Evolutionary conservation across 53 echinoderm and acorn worm species (phyloP).

Genomic region (Astropecten irregularis): DNA sequence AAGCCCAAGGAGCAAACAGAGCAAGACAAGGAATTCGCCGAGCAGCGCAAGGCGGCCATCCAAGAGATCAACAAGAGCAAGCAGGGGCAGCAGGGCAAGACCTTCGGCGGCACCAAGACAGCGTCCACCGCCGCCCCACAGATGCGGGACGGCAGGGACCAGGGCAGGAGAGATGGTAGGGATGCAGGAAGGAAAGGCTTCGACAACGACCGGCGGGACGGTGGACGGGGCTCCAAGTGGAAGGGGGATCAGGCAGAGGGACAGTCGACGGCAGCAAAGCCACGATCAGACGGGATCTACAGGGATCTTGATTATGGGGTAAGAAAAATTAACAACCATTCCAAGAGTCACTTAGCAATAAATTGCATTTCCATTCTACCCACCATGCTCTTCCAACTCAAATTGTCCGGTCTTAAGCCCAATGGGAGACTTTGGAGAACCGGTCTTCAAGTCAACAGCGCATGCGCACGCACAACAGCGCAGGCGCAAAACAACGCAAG

Average conservation of each 20-base stretch:
- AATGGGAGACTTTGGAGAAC: no score
- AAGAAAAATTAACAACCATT: no score
- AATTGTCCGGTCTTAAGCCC: no score
- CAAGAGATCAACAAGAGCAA: slow-evolving; percentile 71
- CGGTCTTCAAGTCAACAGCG: no score
- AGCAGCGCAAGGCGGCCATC: slow-evolving; percentile 94
- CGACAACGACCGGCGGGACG: slow-evolving; percentile 3
- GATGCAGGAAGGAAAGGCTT: no score
- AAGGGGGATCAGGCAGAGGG: slow-evolving; percentile 26
- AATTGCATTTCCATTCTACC: no score
- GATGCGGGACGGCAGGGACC: slow-evolving; percentile 19
- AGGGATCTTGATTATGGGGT: slow-evolving; percentile 73
- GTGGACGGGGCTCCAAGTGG: background rate
- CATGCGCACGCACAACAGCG: no score
- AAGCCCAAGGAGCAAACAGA: slow-evolving; percentile 86
- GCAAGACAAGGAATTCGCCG: slow-evolving; percentile 94
- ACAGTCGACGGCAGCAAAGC: slow-evolving; percentile 17
- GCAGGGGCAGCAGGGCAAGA: slow-evolving; percentile 76
- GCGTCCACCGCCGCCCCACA: slow-evolving; percentile 17
- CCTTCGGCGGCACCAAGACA: slow-evolving; percentile 71
- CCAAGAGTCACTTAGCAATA: no score
- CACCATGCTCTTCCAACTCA: no score
- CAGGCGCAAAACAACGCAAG: no score
- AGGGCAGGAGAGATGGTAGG: background rate
- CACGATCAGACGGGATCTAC: slow-evolving; percentile 64